A percentile compares a stretch with the other conserved stretches of the same genome.
These are phyloP conservation scores for Gambusia yucatana DNA, from an alignment of 2,797 vertebrate genomes.

Conservation along the genomic window DNA sequence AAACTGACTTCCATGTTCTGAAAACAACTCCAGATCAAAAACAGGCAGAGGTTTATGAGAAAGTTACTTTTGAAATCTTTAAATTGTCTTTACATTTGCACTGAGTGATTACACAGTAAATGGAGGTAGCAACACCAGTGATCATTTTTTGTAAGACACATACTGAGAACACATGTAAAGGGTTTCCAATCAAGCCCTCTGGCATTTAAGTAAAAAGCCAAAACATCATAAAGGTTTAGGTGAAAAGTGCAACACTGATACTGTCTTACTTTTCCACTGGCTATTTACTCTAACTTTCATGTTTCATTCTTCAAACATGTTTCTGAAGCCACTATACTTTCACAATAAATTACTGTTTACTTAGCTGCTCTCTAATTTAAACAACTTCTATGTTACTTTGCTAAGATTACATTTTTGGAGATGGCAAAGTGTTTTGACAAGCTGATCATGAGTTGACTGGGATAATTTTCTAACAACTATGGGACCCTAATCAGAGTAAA, in stretches of 20 bases:
- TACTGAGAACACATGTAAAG: background rate
- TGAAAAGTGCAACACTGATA: background rate
- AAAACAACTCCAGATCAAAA: background rate
- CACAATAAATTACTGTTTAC: background rate
- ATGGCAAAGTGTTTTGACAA: background rate
- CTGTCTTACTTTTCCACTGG: background rate
- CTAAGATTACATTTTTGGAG: background rate
- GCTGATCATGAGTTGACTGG: background rate
- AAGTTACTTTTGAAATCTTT: background rate
- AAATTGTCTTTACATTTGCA: background rate
- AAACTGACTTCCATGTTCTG: background rate
- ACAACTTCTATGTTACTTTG: background rate
- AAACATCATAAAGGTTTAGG: background rate
- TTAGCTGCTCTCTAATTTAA: background rate
- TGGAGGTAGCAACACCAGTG: background rate
- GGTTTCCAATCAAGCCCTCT: background rate
- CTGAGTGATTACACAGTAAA: background rate
- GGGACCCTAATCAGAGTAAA: background rate
- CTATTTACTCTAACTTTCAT: background rate
- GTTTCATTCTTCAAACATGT: background rate
- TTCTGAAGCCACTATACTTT: background rate
- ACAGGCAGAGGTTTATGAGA: background rate
- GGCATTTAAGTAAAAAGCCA: background rate
- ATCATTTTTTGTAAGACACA: background rate
- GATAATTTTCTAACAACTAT: background rate